These are phyloP conservation scores for Pseudococcus jackbeardsleyi DNA, from an alignment of 2,888 invertebrate genomes.

Conservation along the genomic window DNA sequence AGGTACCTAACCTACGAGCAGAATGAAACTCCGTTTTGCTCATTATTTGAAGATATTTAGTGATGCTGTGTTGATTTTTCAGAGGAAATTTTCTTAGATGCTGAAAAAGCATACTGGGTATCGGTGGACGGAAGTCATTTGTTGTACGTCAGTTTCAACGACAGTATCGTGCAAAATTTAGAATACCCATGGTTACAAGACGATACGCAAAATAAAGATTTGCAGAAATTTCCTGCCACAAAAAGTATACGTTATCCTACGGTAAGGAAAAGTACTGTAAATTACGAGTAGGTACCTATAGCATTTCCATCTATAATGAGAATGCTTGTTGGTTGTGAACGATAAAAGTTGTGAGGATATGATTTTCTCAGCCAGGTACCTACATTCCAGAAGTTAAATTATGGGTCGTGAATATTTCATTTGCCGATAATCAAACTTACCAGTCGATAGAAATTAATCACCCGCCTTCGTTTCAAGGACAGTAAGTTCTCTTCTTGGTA, in stretches of 20 bases:
- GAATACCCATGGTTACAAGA: constrained; percentile 82
- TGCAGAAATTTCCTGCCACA: constrained; percentile 82
- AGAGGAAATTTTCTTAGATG: constrained; percentile 80
- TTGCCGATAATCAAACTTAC: constrained; percentile 72
- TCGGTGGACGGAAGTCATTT: constrained; percentile 83
- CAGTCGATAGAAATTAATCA: constrained; percentile 80
- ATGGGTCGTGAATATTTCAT: constrained; percentile 82
- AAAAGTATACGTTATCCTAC: constrained; percentile 87
- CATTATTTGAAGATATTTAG: too few relatives aligned
- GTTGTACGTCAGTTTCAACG: constrained; percentile 83
- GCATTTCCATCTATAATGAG: neutral
- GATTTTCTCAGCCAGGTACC: constrained; percentile 80
- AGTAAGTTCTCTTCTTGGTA: constrained; percentile 75
- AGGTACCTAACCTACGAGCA: too few relatives aligned
- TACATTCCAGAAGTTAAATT: constrained; percentile 87
- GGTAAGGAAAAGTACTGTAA: too few relatives aligned
- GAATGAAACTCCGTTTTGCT: neutral
- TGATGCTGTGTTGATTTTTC: constrained; percentile 67
- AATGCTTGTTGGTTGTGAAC: neutral
- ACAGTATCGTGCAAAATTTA: constrained; percentile 80
- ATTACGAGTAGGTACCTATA: too few relatives aligned
- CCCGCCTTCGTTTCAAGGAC: constrained; percentile 81
- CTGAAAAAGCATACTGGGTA: constrained; percentile 86
- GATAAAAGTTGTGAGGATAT: neutral
- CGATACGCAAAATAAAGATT: constrained; percentile 70